Percentiles rank a stretch among this genome's conserved stretches.
Evolutionary conservation across 2,888 invertebrate genomes (phyloP).

Genomic region (Phaedon cochleariae): DNA sequence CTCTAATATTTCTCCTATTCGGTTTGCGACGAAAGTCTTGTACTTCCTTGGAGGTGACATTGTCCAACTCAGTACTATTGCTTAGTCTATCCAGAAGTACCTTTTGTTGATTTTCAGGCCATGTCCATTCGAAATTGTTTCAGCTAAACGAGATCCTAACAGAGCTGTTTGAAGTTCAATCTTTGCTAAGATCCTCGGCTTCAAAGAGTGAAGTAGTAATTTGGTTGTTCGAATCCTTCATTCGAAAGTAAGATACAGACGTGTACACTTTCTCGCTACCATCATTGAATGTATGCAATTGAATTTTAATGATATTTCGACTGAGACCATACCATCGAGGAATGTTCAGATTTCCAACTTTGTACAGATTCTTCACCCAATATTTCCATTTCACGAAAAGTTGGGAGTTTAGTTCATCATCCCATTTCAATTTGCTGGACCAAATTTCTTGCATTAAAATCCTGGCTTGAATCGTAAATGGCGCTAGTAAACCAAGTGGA

Average conservation of each 20-base stretch:
- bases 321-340: too few relatives aligned
- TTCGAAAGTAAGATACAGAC: neutral
- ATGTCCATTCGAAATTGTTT: too few relatives aligned
- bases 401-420: too few relatives aligned
- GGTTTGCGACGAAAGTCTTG: neutral
- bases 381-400: neutral
- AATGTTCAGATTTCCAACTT: too few relatives aligned
- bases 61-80: neutral
- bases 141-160: too few relatives aligned
- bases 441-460: neutral
- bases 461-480: too few relatives aligned
- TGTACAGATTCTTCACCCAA: neutral
- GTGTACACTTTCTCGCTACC: neutral
- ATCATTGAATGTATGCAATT: neutral
- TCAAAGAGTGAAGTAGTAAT: neutral
- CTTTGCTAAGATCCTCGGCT: neutral
- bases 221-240: too few relatives aligned
- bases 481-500: too few relatives aligned
- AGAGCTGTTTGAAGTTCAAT: neutral
- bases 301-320: neutral
- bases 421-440: neutral
- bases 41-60: neutral
- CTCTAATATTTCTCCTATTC: too few relatives aligned
- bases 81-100: neutral
- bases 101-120: too few relatives aligned